phyloP scores from a whole-genome alignment of 1,140 invertebrate species.

The Glossosoma conforme region DNA sequence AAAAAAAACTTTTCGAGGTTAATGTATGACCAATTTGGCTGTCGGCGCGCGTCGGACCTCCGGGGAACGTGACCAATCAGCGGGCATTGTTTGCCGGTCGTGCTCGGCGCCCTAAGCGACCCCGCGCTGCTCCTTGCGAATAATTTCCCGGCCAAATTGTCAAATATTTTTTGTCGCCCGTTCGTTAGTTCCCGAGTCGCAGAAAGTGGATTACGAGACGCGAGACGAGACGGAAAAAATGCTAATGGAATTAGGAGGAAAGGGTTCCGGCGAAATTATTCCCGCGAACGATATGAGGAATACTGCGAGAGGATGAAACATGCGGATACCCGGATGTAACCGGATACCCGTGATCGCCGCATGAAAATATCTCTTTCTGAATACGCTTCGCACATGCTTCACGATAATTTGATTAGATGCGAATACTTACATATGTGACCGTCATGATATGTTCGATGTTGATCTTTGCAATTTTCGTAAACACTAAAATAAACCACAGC shows the following conservation, averaged over 20 bases:
- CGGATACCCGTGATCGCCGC: too few relatives aligned
- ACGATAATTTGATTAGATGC: too few relatives aligned
- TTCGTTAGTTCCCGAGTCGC: slow-evolving; percentile 11
- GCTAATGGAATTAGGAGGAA: background rate
- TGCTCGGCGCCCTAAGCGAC: slow-evolving; percentile 7
- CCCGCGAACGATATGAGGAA: too few relatives aligned
- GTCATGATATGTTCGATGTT: too few relatives aligned
- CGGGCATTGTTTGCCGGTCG: slow-evolving; percentile 23
- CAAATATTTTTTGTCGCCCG: slow-evolving; percentile 11
- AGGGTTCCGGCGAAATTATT: too few relatives aligned
- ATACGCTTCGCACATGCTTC: too few relatives aligned
- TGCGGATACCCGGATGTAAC: too few relatives aligned
- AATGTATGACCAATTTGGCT: slow-evolving; percentile 1
- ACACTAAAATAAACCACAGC: too few relatives aligned
- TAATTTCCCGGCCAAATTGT: slow-evolving; percentile 15
- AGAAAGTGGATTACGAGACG: background rate
- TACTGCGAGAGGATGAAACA: background rate
- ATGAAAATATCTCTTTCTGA: too few relatives aligned
- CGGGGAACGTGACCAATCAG: slow-evolving; percentile 25
- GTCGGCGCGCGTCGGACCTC: background rate
- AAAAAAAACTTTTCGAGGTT: too few relatives aligned
- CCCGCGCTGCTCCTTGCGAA: slow-evolving; percentile 4
- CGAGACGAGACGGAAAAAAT: background rate
- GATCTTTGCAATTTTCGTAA: too few relatives aligned
- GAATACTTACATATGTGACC: too few relatives aligned